Conservation (phyloP, 2,113 vertebrate species). For the Speoplatyrhinus poulsoni region DNA sequence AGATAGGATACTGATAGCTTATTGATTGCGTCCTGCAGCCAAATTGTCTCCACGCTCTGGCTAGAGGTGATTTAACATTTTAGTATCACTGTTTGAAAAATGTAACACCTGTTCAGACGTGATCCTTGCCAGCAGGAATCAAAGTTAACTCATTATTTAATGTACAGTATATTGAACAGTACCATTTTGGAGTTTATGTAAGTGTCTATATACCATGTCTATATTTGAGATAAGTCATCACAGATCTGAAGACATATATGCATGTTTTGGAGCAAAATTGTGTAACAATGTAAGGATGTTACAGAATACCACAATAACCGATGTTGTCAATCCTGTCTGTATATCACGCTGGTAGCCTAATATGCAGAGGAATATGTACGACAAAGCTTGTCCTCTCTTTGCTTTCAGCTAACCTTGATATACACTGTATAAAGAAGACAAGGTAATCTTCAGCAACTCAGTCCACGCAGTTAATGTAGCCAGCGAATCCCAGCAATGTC, state of each 20-base stretch:
- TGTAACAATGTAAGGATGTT: slow-evolving; percentile 16
- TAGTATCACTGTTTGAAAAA: not conserved
- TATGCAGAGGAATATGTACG: slow-evolving; percentile 35
- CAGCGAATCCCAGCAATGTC: slow-evolving; percentile 34
- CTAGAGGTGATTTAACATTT: too few relatives aligned
- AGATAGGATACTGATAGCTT: slow-evolving; percentile 26
- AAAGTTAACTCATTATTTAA: not conserved
- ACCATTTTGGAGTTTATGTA: not conserved
- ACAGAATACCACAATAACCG: slow-evolving; percentile 43
- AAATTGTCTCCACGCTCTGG: not conserved
- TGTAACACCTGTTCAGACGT: not conserved
- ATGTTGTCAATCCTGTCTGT: slow-evolving; percentile 26
- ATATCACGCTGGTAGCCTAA: slow-evolving; percentile 43
- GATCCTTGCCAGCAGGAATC: not conserved
- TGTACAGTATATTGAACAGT: not conserved
- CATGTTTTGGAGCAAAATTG: too few relatives aligned
- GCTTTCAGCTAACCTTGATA: slow-evolving; percentile 27
- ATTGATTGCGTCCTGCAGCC: slow-evolving; percentile 1
- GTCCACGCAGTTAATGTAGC: slow-evolving; percentile 23
- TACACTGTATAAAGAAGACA: slow-evolving; percentile 15
- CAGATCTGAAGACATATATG: not conserved
- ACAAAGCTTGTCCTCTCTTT: slow-evolving; percentile 21
- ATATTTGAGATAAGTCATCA: too few relatives aligned
- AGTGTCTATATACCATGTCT: not conserved
- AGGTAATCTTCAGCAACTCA: slow-evolving; percentile 39